Conservation (phyloP, 2,113 vertebrate genomes). For the Ailurus styani region DNA sequence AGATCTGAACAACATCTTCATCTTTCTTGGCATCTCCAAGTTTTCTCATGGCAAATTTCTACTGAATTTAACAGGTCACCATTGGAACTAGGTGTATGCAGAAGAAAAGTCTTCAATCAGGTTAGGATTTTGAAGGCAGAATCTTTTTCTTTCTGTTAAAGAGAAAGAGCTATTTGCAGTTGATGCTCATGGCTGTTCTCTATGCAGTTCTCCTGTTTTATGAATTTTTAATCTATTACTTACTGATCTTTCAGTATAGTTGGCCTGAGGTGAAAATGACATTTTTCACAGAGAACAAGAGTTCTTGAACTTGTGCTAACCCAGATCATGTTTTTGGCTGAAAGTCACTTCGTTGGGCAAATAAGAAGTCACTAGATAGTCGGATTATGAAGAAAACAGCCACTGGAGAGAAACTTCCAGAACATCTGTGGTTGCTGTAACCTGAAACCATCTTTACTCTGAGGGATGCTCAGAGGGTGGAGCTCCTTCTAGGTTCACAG, state of each 20-base stretch:
- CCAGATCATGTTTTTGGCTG: constrained; percentile 85
- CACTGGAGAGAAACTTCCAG: constrained; percentile 92
- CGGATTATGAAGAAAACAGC: constrained; percentile 92
- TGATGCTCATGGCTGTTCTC: constrained; percentile 73
- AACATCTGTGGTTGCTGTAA: constrained; percentile 85
- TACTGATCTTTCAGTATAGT: constrained; percentile 84
- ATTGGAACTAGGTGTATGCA: background rate
- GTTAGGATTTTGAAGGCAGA: background rate
- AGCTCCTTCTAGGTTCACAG: constrained; percentile 84
- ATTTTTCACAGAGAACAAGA: constrained; percentile 50
- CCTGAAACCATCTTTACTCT: constrained; percentile 90
- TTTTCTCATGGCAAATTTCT: background rate
- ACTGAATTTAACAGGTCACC: background rate
- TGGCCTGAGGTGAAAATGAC: constrained; percentile 82
- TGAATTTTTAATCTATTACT: constrained; percentile 89
- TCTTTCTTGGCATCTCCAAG: background rate
- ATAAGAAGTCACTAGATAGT: constrained; percentile 90
- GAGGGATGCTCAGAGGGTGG: constrained; percentile 91
- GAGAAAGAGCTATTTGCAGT: constrained; percentile 59
- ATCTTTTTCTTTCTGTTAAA: constrained; percentile 24
- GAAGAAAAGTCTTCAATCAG: constrained; percentile 27
- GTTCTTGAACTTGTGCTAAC: constrained; percentile 73
- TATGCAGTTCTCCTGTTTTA: constrained; percentile 84
- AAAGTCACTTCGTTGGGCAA: constrained; percentile 89
- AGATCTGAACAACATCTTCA: background rate